These are phyloP conservation scores for Oligia latruncula DNA, from an alignment of 2,888 invertebrate genomes.

Conservation along the genomic window DNA sequence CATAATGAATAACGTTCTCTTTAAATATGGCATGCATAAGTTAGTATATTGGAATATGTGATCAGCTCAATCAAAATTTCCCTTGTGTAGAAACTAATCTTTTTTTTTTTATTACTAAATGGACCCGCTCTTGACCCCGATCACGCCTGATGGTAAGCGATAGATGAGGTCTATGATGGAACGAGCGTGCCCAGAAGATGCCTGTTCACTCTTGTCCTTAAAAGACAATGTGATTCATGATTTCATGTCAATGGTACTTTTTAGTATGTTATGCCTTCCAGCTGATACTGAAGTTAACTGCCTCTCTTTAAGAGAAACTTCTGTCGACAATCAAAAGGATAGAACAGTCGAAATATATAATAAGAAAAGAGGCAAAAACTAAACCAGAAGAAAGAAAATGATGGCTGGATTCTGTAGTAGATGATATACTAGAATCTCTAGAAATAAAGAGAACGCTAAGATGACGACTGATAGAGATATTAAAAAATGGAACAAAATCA, in stretches of 20 bases:
- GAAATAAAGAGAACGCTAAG: not conserved
- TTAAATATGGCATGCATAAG: constrained; percentile 48
- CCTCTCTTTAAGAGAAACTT: not conserved
- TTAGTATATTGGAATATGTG: constrained; percentile 13
- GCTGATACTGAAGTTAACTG: not conserved
- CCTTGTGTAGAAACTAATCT: not conserved
- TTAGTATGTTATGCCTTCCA: not conserved
- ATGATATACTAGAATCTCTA: not conserved
- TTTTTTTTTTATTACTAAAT: too few relatives aligned
- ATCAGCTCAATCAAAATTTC: constrained; percentile 7
- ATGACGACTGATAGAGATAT: not conserved
- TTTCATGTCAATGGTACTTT: not conserved
- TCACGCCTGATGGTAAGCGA: too few relatives aligned
- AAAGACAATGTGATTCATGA: not conserved
- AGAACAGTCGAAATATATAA: not conserved
- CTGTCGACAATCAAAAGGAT: not conserved
- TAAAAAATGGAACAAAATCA: too few relatives aligned
- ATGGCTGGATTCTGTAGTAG: not conserved
- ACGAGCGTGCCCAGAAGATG: too few relatives aligned
- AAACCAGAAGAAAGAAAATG: not conserved
- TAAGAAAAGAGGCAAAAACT: not conserved
- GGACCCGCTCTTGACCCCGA: too few relatives aligned
- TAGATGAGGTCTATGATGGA: too few relatives aligned
- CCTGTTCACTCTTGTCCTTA: not conserved
- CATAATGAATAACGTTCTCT: constrained; percentile 27